Conservation (phyloP, 2,888 invertebrate species). For the Pseudanteris insignis region DNA sequence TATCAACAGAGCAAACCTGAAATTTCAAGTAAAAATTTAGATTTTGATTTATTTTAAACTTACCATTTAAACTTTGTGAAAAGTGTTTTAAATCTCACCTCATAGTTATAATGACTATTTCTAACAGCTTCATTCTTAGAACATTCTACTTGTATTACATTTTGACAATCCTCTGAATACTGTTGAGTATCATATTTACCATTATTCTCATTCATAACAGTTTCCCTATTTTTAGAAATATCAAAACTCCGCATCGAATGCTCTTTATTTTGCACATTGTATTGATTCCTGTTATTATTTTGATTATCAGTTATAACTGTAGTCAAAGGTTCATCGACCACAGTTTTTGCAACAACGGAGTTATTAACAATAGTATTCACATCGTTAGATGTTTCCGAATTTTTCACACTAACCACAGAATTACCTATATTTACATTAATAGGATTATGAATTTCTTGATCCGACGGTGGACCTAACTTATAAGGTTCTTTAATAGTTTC, state of each 20-base stretch:
- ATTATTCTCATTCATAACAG: conserved; percentile 39
- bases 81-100: conserved; percentile 18
- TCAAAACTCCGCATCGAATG: conserved; percentile 33
- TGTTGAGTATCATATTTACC: conserved; percentile 35
- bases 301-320: conserved; percentile 10
- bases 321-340: conserved; percentile 18
- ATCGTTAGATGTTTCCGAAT: conserved; percentile 8
- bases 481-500: conserved; percentile 59
- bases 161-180: conserved; percentile 24
- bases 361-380: conserved; percentile 9
- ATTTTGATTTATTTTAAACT: neutral
- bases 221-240: conserved; percentile 13
- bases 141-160: conserved; percentile 25
- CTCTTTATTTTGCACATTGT: conserved; percentile 18
- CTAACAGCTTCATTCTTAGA: conserved; percentile 29
- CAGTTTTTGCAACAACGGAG: conserved; percentile 11
- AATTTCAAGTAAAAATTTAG: conserved; percentile 1
- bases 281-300: conserved; percentile 21
- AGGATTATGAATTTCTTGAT: conserved; percentile 14
- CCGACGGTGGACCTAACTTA: conserved; percentile 55
- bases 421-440: conserved; percentile 24
- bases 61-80: no score
- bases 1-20: conserved; percentile 45
- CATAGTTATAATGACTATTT: conserved; percentile 45
- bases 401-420: conserved; percentile 18